Evolutionary conservation across 2,888 invertebrate genomes (phyloP), one percentile per base, ranked within the genome.

Genomic region (Drosophila recens): DNA sequence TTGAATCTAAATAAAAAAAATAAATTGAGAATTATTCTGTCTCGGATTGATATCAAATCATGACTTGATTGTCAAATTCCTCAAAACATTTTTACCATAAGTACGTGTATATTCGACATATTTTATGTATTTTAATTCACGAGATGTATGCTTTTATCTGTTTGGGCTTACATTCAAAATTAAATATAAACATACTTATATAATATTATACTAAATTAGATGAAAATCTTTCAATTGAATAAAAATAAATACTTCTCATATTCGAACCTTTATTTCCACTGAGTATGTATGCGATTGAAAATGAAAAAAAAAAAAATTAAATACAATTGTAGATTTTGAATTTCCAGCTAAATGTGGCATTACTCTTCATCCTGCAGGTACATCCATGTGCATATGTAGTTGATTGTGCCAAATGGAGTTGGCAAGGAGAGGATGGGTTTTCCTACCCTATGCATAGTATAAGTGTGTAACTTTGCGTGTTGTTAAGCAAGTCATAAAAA

Each of bases 401-500:
- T n/a, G n/a, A 46, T 2, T 9, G 8, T 10, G 8, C 30, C 4
- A 11, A 40, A 42, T 1, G 30, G 49, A n/a, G n/a, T 20, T 23
- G 15, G 27, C 11, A 8, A 13, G 23, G 4, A 8, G 11, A 3
- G 17, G 33, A 23, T 45, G 43, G 36, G 30, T 52, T 38, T 33
- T 38, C 27, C 53, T 42, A 30, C 34, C 20, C 51, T 23, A 33
- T 30, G 30, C 8, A 30, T 1, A 30, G 5, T 49, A 10, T 20
- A 48, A 46, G 42, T 59, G 54, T 53, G 65, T 72, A 79, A 79
- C 68, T 79, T 85, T 84, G 85, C 82, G 85, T 87, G 81, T 84
- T 87, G 88, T 85, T 82, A 78, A 82, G 90, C 87, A 87, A 89
- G 86, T 88, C 87, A 87, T 89, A 89, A 86, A 88, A 79, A 78